Conservation (phyloP, 2,888 invertebrate species). For the Spilarctia lutea region DNA sequence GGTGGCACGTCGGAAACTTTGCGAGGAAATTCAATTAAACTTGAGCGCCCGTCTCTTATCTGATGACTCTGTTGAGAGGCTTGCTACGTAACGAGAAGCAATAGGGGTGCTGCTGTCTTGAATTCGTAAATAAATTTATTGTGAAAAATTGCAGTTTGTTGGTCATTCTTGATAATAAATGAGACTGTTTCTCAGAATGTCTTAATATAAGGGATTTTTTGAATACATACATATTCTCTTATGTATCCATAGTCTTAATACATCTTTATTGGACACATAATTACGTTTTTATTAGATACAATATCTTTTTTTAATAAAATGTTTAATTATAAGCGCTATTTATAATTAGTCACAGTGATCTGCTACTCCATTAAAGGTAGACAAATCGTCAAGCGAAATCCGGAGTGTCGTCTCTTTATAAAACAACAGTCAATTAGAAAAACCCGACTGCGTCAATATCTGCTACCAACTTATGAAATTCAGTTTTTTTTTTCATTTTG, state of each 20-base stretch:
- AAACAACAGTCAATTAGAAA: too few species aligned
- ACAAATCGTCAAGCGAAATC: background rate
- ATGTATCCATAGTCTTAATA: too few species aligned
- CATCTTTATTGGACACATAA: too few species aligned
- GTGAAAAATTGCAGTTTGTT: background rate
- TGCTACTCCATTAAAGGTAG: background rate
- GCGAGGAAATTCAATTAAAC: constrained; percentile 84
- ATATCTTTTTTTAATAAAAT: too few species aligned
- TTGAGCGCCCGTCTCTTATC: constrained; percentile 83
- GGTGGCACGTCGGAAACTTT: constrained; percentile 80
- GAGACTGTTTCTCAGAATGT: background rate
- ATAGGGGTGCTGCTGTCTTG: constrained; percentile 64
- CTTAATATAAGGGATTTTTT: background rate
- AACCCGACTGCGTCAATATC: too few species aligned
- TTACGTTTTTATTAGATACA: too few species aligned
- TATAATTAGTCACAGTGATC: background rate
- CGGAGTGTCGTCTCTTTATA: background rate
- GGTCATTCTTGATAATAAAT: background rate
- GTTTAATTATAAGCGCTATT: too few species aligned
- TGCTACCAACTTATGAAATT: too few species aligned
- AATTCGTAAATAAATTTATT: background rate
- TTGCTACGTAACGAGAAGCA: constrained; percentile 77
- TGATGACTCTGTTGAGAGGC: constrained; percentile 81
- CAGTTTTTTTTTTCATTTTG: too few species aligned
- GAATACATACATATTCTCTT: background rate